Conservation (phyloP, 92 coral and sea anemone species). For the Diadumene lineata region DNA sequence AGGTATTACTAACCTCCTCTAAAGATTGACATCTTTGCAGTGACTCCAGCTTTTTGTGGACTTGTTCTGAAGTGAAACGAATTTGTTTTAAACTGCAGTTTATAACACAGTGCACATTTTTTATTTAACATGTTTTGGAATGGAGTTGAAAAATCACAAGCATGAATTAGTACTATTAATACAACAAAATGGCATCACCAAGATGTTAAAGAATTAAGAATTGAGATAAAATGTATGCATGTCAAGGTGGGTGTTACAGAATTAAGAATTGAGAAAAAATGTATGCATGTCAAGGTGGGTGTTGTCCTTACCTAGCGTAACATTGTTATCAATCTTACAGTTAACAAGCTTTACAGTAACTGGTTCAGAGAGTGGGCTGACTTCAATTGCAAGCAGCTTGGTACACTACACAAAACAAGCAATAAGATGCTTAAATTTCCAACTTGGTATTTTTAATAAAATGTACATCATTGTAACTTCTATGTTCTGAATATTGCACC, state of each 20-base stretch:
- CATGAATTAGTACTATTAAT: too few species aligned
- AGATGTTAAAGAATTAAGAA: too few species aligned
- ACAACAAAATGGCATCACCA: too few species aligned
- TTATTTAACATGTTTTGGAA: too few species aligned
- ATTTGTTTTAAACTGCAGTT: not conserved
- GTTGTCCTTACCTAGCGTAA: conserved; percentile 69
- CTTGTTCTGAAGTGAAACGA: conserved; percentile 53
- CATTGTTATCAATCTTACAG: conserved; percentile 88
- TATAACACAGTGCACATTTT: not conserved
- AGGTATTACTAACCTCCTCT: conserved; percentile 73
- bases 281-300: not conserved
- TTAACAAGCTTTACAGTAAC: conserved; percentile 88
- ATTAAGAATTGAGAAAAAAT: too few species aligned
- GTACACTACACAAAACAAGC: conserved; percentile 51
- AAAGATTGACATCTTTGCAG: conserved; percentile 95
- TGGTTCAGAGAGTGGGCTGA: conserved; percentile 83
- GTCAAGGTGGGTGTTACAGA: too few species aligned
- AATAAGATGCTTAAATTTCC: not conserved
- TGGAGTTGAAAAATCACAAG: too few species aligned
- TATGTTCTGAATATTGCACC: too few species aligned
- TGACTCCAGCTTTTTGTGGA: conserved; percentile 94
- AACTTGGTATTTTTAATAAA: too few species aligned
- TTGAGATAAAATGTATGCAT: not conserved
- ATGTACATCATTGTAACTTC: too few species aligned
- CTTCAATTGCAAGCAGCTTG: conserved; percentile 74